These are phyloP conservation scores for Hemibagrus guttatus DNA, from an alignment of 2,797 vertebrate genomes.

Conservation along the genomic window DNA sequence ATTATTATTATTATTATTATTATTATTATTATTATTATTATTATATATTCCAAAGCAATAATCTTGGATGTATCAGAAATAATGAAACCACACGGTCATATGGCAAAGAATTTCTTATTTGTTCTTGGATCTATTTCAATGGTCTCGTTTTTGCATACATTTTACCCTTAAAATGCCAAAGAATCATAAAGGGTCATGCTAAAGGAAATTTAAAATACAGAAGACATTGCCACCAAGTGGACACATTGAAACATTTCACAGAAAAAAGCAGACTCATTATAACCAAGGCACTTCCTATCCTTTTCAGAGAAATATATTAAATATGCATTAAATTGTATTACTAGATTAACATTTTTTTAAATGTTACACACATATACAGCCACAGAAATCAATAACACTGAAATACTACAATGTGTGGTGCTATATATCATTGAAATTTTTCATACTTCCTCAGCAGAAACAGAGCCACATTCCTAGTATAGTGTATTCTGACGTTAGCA, in stretches of 20 bases:
- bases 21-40: not conserved
- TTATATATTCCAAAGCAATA: no score
- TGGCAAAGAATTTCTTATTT: not conserved
- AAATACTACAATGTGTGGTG: not conserved
- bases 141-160: not conserved
- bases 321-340: not conserved
- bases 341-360: not conserved
- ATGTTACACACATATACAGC: not conserved
- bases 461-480: not conserved
- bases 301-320: not conserved
- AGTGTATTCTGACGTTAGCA: constrained; percentile 47
- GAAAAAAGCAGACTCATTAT: not conserved
- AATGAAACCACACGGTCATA: not conserved
- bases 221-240: constrained; percentile 27
- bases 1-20: not conserved
- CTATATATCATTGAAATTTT: not conserved
- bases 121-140: not conserved
- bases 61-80: not conserved
- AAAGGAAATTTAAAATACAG: not conserved
- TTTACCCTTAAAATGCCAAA: not conserved
- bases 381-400: not conserved
- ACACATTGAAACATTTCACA: not conserved
- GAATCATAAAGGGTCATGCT: not conserved
- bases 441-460: not conserved
- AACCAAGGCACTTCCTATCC: not conserved